Percentiles rank a stretch among this genome's conserved stretches.
Evolutionary conservation across 1,140 invertebrate species (phyloP).

Genomic region (Calephelis nemesis): DNA sequence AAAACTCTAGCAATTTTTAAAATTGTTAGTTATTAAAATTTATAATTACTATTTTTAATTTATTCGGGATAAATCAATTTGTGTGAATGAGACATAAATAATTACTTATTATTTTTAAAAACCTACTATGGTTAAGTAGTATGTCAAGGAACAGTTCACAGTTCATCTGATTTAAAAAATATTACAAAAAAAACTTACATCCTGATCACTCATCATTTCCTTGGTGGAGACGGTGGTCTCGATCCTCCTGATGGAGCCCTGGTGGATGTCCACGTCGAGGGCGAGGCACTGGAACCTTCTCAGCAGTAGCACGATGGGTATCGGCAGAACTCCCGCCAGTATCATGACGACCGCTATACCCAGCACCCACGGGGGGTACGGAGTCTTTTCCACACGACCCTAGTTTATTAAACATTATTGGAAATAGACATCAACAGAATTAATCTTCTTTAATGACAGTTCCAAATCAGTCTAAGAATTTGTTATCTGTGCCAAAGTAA

Average conservation of each 20-base stretch:
- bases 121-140: too few relatives aligned
- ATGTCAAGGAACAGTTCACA: too few relatives aligned
- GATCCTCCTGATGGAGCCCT: conserved; percentile 91
- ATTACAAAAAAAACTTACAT: conserved; percentile 82
- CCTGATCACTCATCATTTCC: conserved; percentile 93
- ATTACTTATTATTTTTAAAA: too few relatives aligned
- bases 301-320: conserved; percentile 90
- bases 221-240: conserved; percentile 95
- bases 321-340: conserved; percentile 88
- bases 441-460: too few relatives aligned
- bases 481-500: too few relatives aligned
- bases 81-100: too few relatives aligned
- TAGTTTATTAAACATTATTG: conserved; percentile 51
- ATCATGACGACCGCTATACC: conserved; percentile 88
- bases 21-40: too few relatives aligned
- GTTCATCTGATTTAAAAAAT: conserved; percentile 1
- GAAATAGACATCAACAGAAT: too few relatives aligned
- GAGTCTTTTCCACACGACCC: conserved; percentile 84
- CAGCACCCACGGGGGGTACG: conserved; percentile 93
- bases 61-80: too few relatives aligned
- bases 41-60: too few relatives aligned
- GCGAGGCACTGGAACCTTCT: conserved; percentile 90
- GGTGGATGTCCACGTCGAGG: conserved; percentile 91
- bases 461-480: too few relatives aligned
- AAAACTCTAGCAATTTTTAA: too few relatives aligned